Percentiles rank a stretch among this genome's conserved stretches.
These are phyloP conservation scores for Agonopterix alstromeriana DNA, from an alignment of 2,888 invertebrate genomes.

Conservation along the genomic window DNA sequence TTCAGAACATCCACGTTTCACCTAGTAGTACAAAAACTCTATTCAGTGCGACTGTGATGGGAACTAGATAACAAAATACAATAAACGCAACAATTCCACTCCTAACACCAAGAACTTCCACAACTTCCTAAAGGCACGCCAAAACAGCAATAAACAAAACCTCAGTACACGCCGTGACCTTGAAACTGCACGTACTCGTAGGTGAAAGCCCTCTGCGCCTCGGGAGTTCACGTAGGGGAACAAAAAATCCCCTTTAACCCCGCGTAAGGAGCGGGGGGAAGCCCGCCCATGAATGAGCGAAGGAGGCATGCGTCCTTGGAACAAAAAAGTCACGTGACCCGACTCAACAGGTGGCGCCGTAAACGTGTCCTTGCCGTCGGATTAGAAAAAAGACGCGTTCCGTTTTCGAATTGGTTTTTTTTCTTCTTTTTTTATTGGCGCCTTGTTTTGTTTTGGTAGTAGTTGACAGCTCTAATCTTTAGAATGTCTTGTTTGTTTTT, in stretches of 20 bases:
- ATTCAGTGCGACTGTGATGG: too few species aligned
- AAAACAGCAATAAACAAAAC: constrained; percentile 55
- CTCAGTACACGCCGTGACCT: constrained; percentile 67
- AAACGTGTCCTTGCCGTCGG: constrained; percentile 64
- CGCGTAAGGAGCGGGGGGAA: constrained; percentile 58
- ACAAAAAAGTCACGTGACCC: constrained; percentile 76
- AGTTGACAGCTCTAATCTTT: neutral
- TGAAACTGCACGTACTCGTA: constrained; percentile 75
- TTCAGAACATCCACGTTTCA: too few species aligned
- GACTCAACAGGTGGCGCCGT: constrained; percentile 72
- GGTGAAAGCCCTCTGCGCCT: constrained; percentile 75
- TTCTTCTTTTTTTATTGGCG: neutral
- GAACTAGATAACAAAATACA: too few species aligned
- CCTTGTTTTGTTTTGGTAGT: neutral
- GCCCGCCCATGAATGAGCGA: constrained; percentile 73
- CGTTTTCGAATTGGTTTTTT: neutral
- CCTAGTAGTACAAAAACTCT: too few species aligned
- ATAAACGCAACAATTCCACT: too few species aligned
- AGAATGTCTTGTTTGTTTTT: too few species aligned
- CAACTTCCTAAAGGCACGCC: constrained; percentile 26
- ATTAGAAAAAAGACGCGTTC: constrained; percentile 46
- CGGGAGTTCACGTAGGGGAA: constrained; percentile 69
- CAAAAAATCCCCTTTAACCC: constrained; percentile 67
- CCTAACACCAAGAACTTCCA: too few species aligned
- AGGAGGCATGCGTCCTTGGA: constrained; percentile 74